These are phyloP conservation scores for Diadumene lineata DNA, from an alignment of 92 coral and sea anemone species.

Conservation along the genomic window DNA sequence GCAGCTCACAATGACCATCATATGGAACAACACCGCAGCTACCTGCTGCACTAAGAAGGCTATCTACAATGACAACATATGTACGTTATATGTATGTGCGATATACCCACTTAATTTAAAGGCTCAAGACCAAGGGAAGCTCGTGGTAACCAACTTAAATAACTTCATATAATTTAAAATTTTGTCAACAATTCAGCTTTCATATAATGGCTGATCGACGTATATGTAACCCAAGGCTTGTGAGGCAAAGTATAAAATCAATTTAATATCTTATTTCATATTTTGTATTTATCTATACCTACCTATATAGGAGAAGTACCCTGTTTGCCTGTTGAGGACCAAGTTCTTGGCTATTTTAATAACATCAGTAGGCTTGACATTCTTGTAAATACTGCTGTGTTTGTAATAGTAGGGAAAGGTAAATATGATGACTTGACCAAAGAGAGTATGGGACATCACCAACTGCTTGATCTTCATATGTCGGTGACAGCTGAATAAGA, in stretches of 20 bases:
- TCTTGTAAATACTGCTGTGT: background rate
- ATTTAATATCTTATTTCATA: too few species aligned
- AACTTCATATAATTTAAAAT: too few species aligned
- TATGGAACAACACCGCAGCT: background rate
- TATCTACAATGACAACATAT: too few species aligned
- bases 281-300: too few species aligned
- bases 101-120: background rate
- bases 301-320: constrained; percentile 28
- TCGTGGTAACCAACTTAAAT: too few species aligned
- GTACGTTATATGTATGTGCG: too few species aligned
- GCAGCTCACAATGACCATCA: constrained; percentile 30
- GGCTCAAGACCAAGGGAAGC: too few species aligned
- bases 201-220: too few species aligned
- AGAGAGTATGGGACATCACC: background rate
- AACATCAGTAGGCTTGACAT: constrained; percentile 9
- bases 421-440: constrained; percentile 17
- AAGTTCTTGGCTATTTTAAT: constrained; percentile 2
- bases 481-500: constrained; percentile 28
- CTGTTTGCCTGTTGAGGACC: background rate
- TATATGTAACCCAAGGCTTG: too few species aligned
- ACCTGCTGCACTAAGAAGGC: background rate
- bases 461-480: constrained; percentile 17
- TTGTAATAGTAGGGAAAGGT: constrained; percentile 15
- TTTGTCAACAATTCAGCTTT: too few species aligned
- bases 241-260: too few species aligned